Conservation (phyloP, 2,113 vertebrate species). For the Ophiodon elongatus region DNA sequence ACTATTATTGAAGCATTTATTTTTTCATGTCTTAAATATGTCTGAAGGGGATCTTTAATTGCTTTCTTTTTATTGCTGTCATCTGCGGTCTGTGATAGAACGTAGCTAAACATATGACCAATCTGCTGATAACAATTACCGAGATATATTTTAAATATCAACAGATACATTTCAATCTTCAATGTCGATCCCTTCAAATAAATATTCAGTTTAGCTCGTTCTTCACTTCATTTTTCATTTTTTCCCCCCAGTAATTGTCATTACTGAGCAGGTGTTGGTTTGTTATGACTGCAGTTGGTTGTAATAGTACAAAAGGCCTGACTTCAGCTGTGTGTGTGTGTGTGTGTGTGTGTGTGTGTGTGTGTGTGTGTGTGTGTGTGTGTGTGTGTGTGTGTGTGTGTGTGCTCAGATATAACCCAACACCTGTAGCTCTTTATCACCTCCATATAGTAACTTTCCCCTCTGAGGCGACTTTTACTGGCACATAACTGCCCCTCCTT, state of each 20-base stretch:
- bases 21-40: not conserved
- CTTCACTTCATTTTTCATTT: no score
- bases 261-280: not conserved
- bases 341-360: no score
- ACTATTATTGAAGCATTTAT: no score
- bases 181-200: no score
- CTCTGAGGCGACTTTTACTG: constrained; percentile 8
- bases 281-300: constrained; percentile 8
- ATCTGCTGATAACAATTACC: no score
- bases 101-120: no score
- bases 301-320: not conserved
- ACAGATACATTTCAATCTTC: no score
- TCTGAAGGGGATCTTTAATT: not conserved
- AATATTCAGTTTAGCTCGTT: no score
- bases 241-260: not conserved
- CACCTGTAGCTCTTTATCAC: constrained; percentile 10
- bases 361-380: not conserved
- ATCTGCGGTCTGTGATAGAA: not conserved
- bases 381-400: constrained; percentile 1
- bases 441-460: not conserved
- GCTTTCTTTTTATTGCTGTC: not conserved
- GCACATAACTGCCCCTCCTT: not conserved
- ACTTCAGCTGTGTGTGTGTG: not conserved
- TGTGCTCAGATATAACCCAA: not conserved
- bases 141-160: no score